Conservation (phyloP, 1,140 invertebrate species). For the Patella vulgata region DNA sequence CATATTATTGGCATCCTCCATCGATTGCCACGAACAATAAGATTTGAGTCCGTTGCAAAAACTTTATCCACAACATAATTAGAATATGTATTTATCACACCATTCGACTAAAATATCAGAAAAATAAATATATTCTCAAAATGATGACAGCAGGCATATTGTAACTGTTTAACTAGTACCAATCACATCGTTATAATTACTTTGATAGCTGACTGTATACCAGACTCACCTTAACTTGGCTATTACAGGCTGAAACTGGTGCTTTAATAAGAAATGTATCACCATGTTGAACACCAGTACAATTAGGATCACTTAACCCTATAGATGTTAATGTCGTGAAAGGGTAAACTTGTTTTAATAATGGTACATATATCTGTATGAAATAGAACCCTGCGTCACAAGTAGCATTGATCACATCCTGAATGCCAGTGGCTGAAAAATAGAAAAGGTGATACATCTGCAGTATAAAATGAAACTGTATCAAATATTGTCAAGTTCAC, state of each 20-base stretch:
- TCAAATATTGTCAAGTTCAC: neutral
- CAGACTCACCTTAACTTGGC: neutral
- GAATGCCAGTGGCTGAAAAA: slow-evolving; percentile 6
- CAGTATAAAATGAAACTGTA: no score
- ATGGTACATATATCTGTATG: slow-evolving; percentile 5
- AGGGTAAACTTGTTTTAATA: slow-evolving; percentile 12
- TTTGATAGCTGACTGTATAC: neutral
- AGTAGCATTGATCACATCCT: slow-evolving; percentile 8
- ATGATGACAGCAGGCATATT: neutral
- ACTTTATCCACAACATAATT: slow-evolving; percentile 15
- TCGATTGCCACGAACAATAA: slow-evolving; percentile 5
- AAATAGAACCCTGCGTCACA: slow-evolving; percentile 9
- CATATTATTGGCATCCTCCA: slow-evolving; percentile 12
- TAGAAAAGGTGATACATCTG: no score
- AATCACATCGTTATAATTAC: neutral
- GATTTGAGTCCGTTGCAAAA: neutral
- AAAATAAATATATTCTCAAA: neutral
- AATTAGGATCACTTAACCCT: slow-evolving; percentile 7
- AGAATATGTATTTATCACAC: neutral
- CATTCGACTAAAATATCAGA: neutral
- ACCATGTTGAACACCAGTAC: neutral
- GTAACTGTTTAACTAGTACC: neutral
- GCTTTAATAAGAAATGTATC: slow-evolving; percentile 3
- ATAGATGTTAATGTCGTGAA: neutral
- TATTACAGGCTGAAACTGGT: neutral